Percentiles rank a stretch among this genome's conserved stretches.
phyloP scores from a whole-genome alignment of 2,113 vertebrate species.

The Macrotus californicus region DNA sequence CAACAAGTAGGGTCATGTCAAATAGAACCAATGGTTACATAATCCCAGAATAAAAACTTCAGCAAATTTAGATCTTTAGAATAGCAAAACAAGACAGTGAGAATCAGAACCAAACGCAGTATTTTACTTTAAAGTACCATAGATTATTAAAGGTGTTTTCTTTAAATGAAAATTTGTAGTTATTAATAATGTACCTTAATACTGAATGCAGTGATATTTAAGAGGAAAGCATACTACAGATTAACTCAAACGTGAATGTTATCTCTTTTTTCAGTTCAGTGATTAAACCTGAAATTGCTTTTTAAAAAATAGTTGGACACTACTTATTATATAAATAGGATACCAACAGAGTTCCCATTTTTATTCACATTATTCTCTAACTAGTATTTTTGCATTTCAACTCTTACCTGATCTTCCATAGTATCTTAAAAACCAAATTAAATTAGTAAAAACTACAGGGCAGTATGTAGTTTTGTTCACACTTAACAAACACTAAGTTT shows the following conservation, averaged over 20 bases:
- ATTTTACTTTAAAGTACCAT: conserved; percentile 31
- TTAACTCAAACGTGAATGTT: conserved; percentile 54
- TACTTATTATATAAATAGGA: conserved; percentile 10
- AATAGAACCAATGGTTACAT: neutral
- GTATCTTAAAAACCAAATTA: conserved; percentile 70
- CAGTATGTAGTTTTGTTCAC: neutral
- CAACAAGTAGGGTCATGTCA: neutral
- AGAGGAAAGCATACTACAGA: conserved; percentile 59
- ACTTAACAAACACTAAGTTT: conserved; percentile 5
- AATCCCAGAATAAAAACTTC: neutral
- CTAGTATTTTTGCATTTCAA: conserved; percentile 54
- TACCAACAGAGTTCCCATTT: neutral
- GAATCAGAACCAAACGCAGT: neutral
- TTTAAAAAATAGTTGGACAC: conserved; percentile 45
- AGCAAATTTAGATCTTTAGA: conserved; percentile 28
- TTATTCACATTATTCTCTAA: conserved; percentile 47
- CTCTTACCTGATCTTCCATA: conserved; percentile 66
- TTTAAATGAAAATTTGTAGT: neutral
- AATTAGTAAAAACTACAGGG: neutral
- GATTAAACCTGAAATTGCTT: conserved; percentile 69
- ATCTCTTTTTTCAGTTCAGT: conserved; percentile 74
- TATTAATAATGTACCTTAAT: conserved; percentile 21
- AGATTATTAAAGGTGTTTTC: neutral
- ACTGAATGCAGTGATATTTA: conserved; percentile 31
- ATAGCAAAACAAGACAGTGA: conserved; percentile 33